phyloP scores from a whole-genome alignment of 2,888 invertebrate genomes.

The Amblyjoppa proteus region DNA sequence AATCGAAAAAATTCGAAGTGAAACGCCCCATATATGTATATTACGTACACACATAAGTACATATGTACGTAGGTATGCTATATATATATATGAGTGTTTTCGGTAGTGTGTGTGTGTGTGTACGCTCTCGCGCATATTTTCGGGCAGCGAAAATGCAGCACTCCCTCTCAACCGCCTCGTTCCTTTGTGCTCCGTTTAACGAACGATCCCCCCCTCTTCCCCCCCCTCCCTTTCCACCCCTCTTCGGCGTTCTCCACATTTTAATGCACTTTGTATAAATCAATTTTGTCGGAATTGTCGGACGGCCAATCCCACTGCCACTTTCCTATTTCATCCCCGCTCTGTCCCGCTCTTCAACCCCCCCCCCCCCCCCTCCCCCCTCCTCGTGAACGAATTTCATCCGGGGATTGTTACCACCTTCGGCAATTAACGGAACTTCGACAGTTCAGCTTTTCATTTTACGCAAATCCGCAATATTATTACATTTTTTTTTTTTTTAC shows the following conservation, averaged over 20 bases:
- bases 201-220: slow-evolving; percentile 55
- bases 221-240: neutral
- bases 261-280: slow-evolving; percentile 75
- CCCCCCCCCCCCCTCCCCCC: neutral
- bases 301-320: slow-evolving; percentile 38
- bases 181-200: slow-evolving; percentile 72
- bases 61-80: no score
- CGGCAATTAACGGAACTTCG: slow-evolving; percentile 41
- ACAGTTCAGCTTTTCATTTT: slow-evolving; percentile 31
- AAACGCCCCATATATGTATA: neutral
- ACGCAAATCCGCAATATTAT: neutral
- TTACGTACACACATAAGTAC: no score
- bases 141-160: slow-evolving; percentile 59
- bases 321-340: slow-evolving; percentile 45
- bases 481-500: neutral
- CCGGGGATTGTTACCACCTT: slow-evolving; percentile 40
- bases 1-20: neutral
- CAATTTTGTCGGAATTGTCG: slow-evolving; percentile 71
- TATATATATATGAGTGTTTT: neutral
- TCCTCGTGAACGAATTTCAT: slow-evolving; percentile 38
- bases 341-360: slow-evolving; percentile 10
- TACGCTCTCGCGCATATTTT: slow-evolving; percentile 56
- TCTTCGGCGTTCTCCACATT: slow-evolving; percentile 66
- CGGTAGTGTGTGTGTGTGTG: neutral
- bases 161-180: slow-evolving; percentile 42